Evolutionary conservation across 2,113 vertebrate species (phyloP).

Genomic region (Holacanthus passer): DNA sequence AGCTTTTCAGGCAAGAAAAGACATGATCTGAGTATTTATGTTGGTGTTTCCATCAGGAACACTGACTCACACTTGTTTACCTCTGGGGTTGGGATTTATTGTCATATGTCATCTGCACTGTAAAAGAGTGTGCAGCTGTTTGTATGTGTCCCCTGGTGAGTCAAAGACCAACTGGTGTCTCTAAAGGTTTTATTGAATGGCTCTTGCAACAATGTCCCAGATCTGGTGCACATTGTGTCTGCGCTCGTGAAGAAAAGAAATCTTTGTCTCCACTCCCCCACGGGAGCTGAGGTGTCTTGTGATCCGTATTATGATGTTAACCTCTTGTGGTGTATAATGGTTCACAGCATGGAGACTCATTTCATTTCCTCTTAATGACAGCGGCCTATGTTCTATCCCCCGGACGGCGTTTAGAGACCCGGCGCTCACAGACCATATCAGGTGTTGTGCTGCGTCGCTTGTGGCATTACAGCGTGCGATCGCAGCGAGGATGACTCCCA

Average conservation of each 20-base stretch:
- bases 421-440: constrained; percentile 65
- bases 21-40: constrained; percentile 28
- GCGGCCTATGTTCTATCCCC: constrained; percentile 36
- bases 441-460: constrained; percentile 59
- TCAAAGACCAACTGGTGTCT: constrained; percentile 28
- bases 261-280: constrained; percentile 76
- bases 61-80: constrained; percentile 20
- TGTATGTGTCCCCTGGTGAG: constrained; percentile 19
- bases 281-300: constrained; percentile 79
- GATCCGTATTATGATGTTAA: constrained; percentile 82
- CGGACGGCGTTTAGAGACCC: constrained; percentile 52
- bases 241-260: constrained; percentile 67
- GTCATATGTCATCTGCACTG: constrained; percentile 13
- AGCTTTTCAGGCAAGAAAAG: constrained; percentile 43
- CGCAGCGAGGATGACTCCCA: constrained; percentile 38
- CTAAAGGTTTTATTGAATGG: constrained; percentile 17
- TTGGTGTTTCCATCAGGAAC: background rate
- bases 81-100: constrained; percentile 10
- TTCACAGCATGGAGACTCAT: constrained; percentile 66
- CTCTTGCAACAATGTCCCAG: constrained; percentile 64
- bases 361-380: constrained; percentile 67
- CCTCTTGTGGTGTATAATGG: constrained; percentile 71
- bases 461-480: constrained; percentile 48
- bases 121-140: constrained; percentile 28
- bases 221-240: constrained; percentile 65